Evolutionary conservation across 2,113 vertebrate species (phyloP).

Genomic region (Mormoops blainvillei): DNA sequence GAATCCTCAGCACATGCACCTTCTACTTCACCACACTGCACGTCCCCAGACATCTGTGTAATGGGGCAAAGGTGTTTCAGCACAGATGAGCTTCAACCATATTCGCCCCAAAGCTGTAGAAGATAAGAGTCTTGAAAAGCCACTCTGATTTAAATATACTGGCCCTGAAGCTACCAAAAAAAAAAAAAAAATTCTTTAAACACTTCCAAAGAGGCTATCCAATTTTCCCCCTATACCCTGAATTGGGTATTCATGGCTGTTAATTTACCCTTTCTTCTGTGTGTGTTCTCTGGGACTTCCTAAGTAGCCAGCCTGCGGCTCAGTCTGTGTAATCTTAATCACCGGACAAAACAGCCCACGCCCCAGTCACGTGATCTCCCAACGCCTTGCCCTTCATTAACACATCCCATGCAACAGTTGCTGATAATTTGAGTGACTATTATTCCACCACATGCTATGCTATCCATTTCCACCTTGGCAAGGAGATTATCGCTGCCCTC

Average conservation of each 20-base stretch:
- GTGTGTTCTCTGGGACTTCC: neutral
- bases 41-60: neutral
- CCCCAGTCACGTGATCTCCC: neutral
- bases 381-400: neutral
- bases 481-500: neutral
- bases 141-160: neutral
- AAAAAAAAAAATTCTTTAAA: neutral
- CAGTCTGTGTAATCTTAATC: neutral
- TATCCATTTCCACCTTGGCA: slow-evolving; percentile 4
- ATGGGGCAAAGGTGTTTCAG: neutral
- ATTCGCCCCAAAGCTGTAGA: neutral
- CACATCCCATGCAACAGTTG: neutral
- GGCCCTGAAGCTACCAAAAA: neutral
- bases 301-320: neutral
- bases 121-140: neutral
- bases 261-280: neutral
- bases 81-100: neutral
- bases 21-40: neutral
- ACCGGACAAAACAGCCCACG: neutral
- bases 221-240: neutral
- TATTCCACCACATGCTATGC: neutral
- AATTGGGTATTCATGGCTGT: neutral
- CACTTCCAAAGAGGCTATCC: neutral
- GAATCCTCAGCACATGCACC: neutral
- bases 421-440: slow-evolving; percentile 20